A percentile compares a stretch with the other conserved stretches of the same genome.
These are phyloP conservation scores for Arvicanthis niloticus DNA, from an alignment of 2,113 vertebrate genomes.

Conservation along the genomic window DNA sequence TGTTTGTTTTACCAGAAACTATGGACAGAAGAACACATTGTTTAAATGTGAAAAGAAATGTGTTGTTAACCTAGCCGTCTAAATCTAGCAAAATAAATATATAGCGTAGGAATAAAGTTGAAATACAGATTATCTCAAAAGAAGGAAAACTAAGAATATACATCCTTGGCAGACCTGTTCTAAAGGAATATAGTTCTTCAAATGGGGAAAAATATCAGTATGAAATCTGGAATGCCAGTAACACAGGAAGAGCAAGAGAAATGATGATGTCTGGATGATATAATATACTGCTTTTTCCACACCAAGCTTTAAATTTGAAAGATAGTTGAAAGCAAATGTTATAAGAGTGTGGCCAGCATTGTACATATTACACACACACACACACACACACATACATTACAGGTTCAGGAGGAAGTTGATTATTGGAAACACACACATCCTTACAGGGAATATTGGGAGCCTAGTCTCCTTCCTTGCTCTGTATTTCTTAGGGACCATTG, in stretches of 20 bases:
- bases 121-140: background rate
- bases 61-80: background rate
- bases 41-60: conserved; percentile 6
- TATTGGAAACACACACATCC: background rate
- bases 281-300: background rate
- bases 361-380: background rate
- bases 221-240: background rate
- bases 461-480: background rate
- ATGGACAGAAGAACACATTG: background rate
- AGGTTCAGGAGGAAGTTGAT: background rate
- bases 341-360: background rate
- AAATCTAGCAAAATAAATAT: conserved; percentile 4
- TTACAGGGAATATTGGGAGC: too few relatives aligned
- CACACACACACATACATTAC: too few relatives aligned
- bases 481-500: background rate
- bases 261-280: background rate
- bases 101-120: background rate
- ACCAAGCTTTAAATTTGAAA: conserved; percentile 19
- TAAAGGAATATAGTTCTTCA: background rate
- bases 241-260: background rate
- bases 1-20: conserved; percentile 1
- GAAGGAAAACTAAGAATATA: background rate
- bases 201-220: background rate
- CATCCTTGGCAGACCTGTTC: background rate
- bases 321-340: background rate